Conservation (phyloP, 2,113 vertebrate species). For the Mustelus asterias region DNA sequence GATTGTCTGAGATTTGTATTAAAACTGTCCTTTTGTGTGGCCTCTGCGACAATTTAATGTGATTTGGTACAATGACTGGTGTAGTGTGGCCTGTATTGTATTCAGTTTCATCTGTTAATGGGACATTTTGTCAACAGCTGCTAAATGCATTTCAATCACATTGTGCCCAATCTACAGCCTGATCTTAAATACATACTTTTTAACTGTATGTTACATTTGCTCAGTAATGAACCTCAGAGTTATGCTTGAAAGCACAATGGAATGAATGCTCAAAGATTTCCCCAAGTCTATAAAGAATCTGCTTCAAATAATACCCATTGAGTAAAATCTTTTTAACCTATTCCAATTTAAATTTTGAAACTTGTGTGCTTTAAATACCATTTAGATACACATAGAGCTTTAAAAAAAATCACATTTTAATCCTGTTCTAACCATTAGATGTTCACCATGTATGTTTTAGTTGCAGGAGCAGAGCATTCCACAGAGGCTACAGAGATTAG, state of each 20-base stretch:
- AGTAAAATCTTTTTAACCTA: neutral
- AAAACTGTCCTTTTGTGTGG: neutral
- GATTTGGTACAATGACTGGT: neutral
- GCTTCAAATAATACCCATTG: neutral
- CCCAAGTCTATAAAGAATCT: neutral
- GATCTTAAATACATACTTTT: neutral
- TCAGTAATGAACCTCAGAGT: neutral
- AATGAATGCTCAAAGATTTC: neutral
- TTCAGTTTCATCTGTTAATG: neutral
- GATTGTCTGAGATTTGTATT: neutral
- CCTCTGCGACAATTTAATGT: neutral
- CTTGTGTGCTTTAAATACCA: neutral
- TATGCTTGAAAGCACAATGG: neutral
- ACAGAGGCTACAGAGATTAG: neutral
- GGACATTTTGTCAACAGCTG: neutral
- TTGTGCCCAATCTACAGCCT: neutral
- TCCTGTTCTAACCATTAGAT: neutral
- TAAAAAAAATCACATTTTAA: neutral
- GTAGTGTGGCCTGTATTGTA: neutral
- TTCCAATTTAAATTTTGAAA: constrained; percentile 5
- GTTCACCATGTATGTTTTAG: neutral
- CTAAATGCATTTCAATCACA: neutral
- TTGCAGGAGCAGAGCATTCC: neutral
- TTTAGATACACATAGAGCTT: neutral
- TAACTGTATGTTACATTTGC: neutral